Evolutionary conservation across 2,113 vertebrate genomes (phyloP).

Genomic region (Pica pica): DNA sequence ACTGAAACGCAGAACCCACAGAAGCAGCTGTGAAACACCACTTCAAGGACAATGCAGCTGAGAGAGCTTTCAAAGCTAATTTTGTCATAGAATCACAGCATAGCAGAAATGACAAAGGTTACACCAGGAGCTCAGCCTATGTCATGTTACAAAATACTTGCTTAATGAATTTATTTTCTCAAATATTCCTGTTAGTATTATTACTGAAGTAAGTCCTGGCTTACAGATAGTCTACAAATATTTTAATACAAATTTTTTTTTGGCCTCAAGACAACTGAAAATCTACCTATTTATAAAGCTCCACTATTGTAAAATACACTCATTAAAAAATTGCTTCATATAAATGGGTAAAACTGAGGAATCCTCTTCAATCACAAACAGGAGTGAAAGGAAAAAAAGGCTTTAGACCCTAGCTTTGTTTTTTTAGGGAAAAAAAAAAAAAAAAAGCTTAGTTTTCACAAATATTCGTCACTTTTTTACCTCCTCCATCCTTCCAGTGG

Average conservation of each 20-base stretch:
- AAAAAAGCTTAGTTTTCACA: not conserved
- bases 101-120: not conserved
- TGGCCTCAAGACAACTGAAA: not conserved
- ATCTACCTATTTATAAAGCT: not conserved
- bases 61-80: not conserved
- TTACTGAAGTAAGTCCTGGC: not conserved
- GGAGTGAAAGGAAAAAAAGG: not conserved
- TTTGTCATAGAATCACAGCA: not conserved
- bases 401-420: not conserved
- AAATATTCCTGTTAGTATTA: not conserved
- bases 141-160: not conserved
- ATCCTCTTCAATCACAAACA: not conserved
- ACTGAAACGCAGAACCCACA: not conserved
- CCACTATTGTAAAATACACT: not conserved
- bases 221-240: not conserved
- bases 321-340: not conserved
- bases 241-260: not conserved
- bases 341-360: not conserved
- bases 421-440: not conserved
- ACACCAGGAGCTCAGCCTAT: not conserved
- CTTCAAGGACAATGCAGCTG: not conserved
- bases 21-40: not conserved
- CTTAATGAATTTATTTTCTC: not conserved
- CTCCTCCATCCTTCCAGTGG: conserved; percentile 90
- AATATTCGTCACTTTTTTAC: conserved; percentile 68